A percentile compares a stretch with the other conserved stretches of the same genome.
These are phyloP conservation scores for Ochotona princeps DNA, from an alignment of 2,113 vertebrate genomes.

Conservation along the genomic window DNA sequence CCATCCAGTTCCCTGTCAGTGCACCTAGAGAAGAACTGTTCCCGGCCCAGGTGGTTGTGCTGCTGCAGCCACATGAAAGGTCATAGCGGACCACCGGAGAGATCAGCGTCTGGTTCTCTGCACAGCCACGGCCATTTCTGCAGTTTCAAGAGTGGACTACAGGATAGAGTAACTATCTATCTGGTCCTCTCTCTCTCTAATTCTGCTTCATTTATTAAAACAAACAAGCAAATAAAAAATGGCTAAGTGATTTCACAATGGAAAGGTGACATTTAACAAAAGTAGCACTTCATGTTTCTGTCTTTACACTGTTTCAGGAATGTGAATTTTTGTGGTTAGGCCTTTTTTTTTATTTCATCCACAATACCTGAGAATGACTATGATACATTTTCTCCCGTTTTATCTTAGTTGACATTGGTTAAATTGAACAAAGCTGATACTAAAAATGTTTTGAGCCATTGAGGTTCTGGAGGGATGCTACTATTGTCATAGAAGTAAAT, in stretches of 20 bases:
- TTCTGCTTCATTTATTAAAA: too few relatives aligned
- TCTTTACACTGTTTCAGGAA: background rate
- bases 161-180: too few relatives aligned
- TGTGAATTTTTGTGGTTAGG: background rate
- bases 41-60: too few relatives aligned
- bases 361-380: background rate
- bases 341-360: background rate
- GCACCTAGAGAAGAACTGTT: too few relatives aligned
- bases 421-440: background rate
- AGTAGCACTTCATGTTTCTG: background rate
- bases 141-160: too few relatives aligned
- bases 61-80: too few relatives aligned
- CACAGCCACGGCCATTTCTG: too few relatives aligned
- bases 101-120: too few relatives aligned
- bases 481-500: background rate
- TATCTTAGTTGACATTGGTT: background rate
- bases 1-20: too few relatives aligned
- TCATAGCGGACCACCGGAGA: too few relatives aligned
- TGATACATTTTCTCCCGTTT: background rate
- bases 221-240: too few relatives aligned
- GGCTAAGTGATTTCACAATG: background rate
- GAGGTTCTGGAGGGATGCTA: background rate
- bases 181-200: too few relatives aligned
- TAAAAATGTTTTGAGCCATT: background rate
- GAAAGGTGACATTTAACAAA: background rate